Base-by-base conservation (phyloP, 2,797 vertebrate species). In the Propithecus deckenii region DNA sequence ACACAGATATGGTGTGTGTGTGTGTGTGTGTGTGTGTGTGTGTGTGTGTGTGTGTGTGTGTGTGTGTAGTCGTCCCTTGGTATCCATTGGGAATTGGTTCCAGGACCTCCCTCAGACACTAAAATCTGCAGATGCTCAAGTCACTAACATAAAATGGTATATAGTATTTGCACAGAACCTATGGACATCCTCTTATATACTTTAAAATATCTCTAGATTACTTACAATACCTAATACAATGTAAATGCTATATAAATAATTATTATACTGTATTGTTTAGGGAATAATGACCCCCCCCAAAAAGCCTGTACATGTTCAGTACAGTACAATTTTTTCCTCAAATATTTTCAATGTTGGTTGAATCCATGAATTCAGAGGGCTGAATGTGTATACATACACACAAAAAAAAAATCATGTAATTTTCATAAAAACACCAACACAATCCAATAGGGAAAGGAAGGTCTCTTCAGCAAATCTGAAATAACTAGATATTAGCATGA, bases 381-480 rank as follows among this genome's bases (percentile, higher is more conserved):
- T 12, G 3, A 52, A 50, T 52, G 74, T 32, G 22, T 52, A 52
- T 52, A 76, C 2, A 55, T 50, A 35, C 75, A 35, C 48, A 76
- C 15, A 52, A 52, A 7, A 78, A 5, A 52, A 13, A 79, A 55
- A 55, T 55, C n/a, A 38, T 38, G 13, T 79, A 79, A 55, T 55
- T 79, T 79, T 79, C n/a, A 55, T 55, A 79, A 79, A 78, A 55
- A 79, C 17, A 86, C 85, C 55, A 91, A 94, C 23, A 46, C 9
- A 91, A 80, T 71, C n/a, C n/a, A 95, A 94, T 28, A 61, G 30
- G 32, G 57, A 61, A 87, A 93, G 32, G 22, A 63, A 90, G 71
- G 9, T 79, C 35, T 86, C 32, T 52, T 87, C 18, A 91, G 79
- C 11, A 94, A 80, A 80, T 4, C 59, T 85, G 30, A 79, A 91